A percentile compares a stretch with the other conserved stretches of the same genome.
These are phyloP conservation scores for Asarcornis scutulata DNA, from an alignment of 2,113 vertebrate genomes.

Conservation along the genomic window DNA sequence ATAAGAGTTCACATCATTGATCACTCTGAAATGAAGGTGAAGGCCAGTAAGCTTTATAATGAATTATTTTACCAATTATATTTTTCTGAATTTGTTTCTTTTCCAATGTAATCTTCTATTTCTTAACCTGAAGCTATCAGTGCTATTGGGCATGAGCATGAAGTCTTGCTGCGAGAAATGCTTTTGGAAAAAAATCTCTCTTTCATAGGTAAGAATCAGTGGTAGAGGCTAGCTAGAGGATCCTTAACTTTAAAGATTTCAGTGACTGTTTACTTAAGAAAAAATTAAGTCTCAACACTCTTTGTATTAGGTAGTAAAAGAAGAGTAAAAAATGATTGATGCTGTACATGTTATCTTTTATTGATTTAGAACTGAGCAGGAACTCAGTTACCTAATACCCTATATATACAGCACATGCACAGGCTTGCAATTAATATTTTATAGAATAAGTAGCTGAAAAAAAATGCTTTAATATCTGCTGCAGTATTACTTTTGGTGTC, in stretches of 20 bases:
- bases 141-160: constrained; percentile 94
- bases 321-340: constrained; percentile 78
- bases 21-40: not conserved
- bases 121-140: constrained; percentile 84
- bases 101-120: constrained; percentile 31
- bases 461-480: constrained; percentile 83
- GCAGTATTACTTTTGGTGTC: constrained; percentile 80
- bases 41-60: not conserved
- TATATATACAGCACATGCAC: constrained; percentile 76
- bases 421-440: constrained; percentile 88
- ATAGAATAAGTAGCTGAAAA: constrained; percentile 87
- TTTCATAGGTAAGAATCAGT: constrained; percentile 89
- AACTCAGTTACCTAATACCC: constrained; percentile 82
- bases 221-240: not conserved
- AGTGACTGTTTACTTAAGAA: constrained; percentile 53
- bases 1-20: not conserved
- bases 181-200: constrained; percentile 91
- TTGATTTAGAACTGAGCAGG: constrained; percentile 84
- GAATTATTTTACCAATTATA: not conserved
- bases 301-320: constrained; percentile 61
- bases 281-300: constrained; percentile 14
- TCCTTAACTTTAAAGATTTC: not conserved
- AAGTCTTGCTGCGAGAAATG: constrained; percentile 91
- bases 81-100: not conserved
- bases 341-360: constrained; percentile 79